phyloP scores from a whole-genome alignment of 2,888 invertebrate species.

The Nebria salina region DNA sequence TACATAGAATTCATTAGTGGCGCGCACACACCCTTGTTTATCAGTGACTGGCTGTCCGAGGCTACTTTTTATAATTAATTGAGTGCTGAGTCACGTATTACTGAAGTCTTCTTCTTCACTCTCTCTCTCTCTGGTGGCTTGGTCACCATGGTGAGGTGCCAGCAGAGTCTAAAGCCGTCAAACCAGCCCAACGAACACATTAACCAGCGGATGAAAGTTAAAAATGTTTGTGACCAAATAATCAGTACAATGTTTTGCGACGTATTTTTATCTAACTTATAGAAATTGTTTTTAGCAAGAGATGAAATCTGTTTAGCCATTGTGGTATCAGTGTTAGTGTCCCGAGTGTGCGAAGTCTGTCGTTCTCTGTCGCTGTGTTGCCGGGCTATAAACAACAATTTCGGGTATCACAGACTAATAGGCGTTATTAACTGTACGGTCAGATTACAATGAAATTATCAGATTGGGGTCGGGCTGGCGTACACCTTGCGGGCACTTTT shows the following conservation, averaged over 20 bases:
- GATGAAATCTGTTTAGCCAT: neutral
- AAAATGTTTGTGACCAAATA: neutral
- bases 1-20: conserved; percentile 54
- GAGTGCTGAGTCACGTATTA: conserved; percentile 54
- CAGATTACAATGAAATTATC: conserved; percentile 44
- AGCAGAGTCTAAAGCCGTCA: neutral
- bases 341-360: neutral
- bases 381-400: conserved; percentile 38
- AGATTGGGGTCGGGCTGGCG: conserved; percentile 26
- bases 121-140: neutral
- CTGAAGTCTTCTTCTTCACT: conserved; percentile 28
- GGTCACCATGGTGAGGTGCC: neutral
- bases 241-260: neutral
- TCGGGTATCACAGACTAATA: conserved; percentile 42
- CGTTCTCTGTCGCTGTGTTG: neutral
- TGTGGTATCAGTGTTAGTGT: neutral
- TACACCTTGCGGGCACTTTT: conserved; percentile 22
- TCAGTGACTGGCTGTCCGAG: conserved; percentile 53
- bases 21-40: conserved; percentile 54
- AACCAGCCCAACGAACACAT: neutral
- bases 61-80: conserved; percentile 56
- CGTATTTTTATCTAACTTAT: neutral
- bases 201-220: neutral
- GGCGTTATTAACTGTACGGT: conserved; percentile 44
- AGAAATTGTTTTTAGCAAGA: neutral